These are phyloP conservation scores for Esperia sulphurella DNA, from an alignment of 2,888 invertebrate species.

Conservation along the genomic window DNA sequence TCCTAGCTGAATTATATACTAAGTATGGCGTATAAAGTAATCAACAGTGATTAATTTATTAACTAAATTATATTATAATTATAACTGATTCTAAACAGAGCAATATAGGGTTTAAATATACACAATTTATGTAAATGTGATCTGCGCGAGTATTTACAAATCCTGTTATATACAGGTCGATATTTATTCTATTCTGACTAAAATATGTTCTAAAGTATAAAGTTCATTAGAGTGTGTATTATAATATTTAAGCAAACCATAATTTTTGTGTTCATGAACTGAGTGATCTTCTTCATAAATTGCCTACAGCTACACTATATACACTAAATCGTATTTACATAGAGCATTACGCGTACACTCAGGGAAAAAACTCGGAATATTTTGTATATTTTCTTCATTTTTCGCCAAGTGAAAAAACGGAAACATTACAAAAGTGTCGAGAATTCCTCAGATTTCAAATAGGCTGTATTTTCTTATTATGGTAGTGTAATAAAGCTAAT, in stretches of 20 bases:
- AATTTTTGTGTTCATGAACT: constrained; percentile 53
- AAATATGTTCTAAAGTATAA: constrained; percentile 9
- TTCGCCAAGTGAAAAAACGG: no score
- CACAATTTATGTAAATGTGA: constrained; percentile 38
- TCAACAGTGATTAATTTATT: constrained; percentile 20
- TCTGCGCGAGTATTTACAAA: constrained; percentile 42
- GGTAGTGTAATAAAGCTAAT: no score
- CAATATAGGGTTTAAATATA: constrained; percentile 41
- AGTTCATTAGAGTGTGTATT: constrained; percentile 28
- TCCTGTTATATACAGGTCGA: constrained; percentile 46
- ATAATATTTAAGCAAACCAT: constrained; percentile 46
- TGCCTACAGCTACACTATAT: constrained; percentile 30
- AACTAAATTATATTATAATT: constrained; percentile 14
- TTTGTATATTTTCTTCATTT: no score
- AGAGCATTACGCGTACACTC: not conserved
- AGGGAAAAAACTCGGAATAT: not conserved
- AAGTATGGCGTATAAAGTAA: constrained; percentile 17
- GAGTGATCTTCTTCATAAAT: constrained; percentile 41
- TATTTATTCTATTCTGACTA: constrained; percentile 20
- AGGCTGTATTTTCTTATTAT: no score
- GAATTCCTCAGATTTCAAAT: no score
- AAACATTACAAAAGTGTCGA: no score
- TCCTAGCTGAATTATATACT: constrained; percentile 27
- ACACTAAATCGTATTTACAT: constrained; percentile 28
- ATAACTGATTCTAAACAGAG: constrained; percentile 36